These are phyloP conservation scores for Micromys minutus DNA, from an alignment of 2,113 vertebrate genomes.

Conservation along the genomic window DNA sequence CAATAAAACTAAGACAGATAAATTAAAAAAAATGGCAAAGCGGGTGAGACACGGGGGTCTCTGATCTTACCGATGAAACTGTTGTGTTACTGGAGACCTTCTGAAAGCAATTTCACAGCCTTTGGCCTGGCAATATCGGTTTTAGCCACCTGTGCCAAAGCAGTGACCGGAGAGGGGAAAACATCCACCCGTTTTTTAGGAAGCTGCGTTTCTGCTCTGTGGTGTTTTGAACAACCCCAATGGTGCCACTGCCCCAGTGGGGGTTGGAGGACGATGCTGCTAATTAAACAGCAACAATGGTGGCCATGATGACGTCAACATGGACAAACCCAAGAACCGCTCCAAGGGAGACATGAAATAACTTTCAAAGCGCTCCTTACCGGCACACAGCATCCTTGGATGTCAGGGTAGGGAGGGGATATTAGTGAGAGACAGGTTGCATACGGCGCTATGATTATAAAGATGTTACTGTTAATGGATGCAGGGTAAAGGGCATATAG, in stretches of 20 bases:
- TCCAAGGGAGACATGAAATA: background rate
- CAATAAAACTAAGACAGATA: background rate
- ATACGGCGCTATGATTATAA: background rate
- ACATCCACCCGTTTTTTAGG: background rate
- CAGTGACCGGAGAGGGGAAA: background rate
- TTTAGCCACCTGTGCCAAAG: background rate
- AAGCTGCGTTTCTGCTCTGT: background rate
- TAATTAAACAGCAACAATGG: background rate
- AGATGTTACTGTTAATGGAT: background rate
- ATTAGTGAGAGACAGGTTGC: too few species aligned
- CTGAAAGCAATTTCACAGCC: conserved; percentile 43
- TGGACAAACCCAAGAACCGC: background rate
- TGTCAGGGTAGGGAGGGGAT: background rate
- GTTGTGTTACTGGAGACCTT: background rate
- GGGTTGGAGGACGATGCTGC: background rate
- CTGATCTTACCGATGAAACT: background rate
- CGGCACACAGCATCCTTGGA: background rate
- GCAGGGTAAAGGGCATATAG: background rate
- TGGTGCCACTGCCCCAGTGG: background rate
- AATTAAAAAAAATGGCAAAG: background rate
- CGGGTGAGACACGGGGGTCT: background rate
- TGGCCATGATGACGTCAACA: background rate
- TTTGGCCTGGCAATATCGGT: background rate
- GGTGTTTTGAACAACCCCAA: rapidly evolving
- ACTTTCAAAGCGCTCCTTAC: background rate